Evolutionary conservation across 2,113 vertebrate species (phyloP).

Genomic region (Tychaedon coryphoeus): DNA sequence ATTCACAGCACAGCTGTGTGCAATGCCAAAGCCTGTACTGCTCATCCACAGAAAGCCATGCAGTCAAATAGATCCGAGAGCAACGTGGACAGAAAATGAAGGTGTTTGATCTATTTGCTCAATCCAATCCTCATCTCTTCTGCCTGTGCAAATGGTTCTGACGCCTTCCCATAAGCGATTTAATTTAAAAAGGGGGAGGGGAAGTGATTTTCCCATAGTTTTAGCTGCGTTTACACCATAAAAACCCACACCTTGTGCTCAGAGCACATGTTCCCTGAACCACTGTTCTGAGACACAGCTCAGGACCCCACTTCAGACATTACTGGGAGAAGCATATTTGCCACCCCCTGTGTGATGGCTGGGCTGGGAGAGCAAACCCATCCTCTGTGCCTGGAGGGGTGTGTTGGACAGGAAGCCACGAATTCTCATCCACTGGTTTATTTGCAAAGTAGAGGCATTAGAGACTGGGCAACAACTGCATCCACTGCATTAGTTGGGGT

Average conservation of each 20-base stretch:
- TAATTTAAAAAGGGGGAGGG: background rate
- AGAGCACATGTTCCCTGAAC: rapidly evolving
- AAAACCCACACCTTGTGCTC: rapidly evolving
- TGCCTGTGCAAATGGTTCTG: background rate
- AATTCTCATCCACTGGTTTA: background rate
- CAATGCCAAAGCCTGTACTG: background rate
- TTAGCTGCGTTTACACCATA: background rate
- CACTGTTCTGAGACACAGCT: background rate
- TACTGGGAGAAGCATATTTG: rapidly evolving
- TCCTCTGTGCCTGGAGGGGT: background rate
- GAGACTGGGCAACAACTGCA: background rate
- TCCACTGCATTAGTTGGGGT: background rate
- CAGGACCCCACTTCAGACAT: background rate
- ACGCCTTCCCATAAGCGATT: background rate
- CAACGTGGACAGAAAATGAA: background rate
- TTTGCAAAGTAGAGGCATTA: background rate
- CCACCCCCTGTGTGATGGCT: background rate
- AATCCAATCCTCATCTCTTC: background rate
- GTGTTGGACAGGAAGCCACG: background rate
- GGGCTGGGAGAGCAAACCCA: background rate
- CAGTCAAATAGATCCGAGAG: background rate
- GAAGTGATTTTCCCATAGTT: background rate
- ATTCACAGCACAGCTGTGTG: background rate
- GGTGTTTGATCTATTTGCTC: background rate
- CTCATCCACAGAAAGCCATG: background rate